Evolutionary conservation across 2,113 vertebrate genomes (phyloP).

Genomic region (Dissostichus mawsoni): DNA sequence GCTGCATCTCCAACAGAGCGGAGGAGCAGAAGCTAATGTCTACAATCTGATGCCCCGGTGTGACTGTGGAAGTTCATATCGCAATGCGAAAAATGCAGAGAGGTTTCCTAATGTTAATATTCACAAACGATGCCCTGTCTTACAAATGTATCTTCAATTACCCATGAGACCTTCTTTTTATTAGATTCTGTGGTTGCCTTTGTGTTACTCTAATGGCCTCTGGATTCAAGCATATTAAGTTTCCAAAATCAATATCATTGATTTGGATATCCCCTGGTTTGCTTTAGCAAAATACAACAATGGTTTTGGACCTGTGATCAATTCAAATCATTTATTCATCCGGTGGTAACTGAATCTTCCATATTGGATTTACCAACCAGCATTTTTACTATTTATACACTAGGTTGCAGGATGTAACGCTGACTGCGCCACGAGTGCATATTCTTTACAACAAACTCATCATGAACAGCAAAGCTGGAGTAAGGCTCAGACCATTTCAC

Average conservation of each 20-base stretch:
- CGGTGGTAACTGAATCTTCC: conserved; percentile 5
- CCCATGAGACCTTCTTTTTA: too few species aligned
- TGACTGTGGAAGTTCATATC: neutral
- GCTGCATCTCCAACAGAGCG: neutral
- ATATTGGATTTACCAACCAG: neutral
- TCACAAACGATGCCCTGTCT: neutral
- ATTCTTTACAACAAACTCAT: conserved; percentile 9
- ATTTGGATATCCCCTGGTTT: conserved; percentile 9
- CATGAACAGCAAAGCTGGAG: neutral
- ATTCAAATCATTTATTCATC: conserved; percentile 21
- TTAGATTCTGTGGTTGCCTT: too few species aligned
- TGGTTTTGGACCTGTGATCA: conserved; percentile 6
- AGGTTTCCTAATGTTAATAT: neutral
- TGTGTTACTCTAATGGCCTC: neutral
- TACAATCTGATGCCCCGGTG: neutral
- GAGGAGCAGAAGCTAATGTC: neutral
- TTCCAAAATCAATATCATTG: conserved; percentile 20
- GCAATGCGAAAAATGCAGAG: too few species aligned
- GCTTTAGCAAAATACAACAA: conserved; percentile 6
- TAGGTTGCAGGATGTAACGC: conserved; percentile 1
- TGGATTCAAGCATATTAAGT: neutral
- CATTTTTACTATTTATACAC: neutral
- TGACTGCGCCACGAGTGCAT: neutral
- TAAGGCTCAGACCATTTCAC: neutral
- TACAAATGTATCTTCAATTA: neutral